These are phyloP conservation scores for Xiphias gladius DNA, from an alignment of 2,113 vertebrate genomes.

Conservation along the genomic window DNA sequence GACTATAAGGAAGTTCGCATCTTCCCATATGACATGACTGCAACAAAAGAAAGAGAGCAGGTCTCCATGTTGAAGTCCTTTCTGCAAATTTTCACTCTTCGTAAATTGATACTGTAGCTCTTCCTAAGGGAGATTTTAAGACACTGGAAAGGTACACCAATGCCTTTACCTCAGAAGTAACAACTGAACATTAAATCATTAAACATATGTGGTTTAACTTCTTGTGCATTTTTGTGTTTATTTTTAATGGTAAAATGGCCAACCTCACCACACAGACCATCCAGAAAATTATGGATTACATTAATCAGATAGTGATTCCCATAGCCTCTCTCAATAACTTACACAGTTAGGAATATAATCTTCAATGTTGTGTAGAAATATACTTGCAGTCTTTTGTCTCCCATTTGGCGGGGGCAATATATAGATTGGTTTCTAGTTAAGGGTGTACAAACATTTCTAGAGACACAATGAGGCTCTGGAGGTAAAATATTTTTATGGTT, in stretches of 20 bases:
- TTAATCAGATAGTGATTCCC: background rate
- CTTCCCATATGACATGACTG: slow-evolving; percentile 60
- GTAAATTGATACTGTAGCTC: slow-evolving; percentile 15
- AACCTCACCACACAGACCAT: slow-evolving; percentile 1
- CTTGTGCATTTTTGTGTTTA: background rate
- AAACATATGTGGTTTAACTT: slow-evolving; percentile 13
- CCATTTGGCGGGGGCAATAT: background rate
- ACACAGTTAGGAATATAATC: slow-evolving; percentile 7
- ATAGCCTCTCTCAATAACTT: background rate
- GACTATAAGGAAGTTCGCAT: background rate
- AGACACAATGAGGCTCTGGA: slow-evolving; percentile 61
- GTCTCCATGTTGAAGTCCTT: slow-evolving; percentile 54
- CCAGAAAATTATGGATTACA: background rate
- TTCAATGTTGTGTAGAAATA: background rate
- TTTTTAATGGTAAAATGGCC: slow-evolving; percentile 1
- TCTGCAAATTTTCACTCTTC: slow-evolving; percentile 34
- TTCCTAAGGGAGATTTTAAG: slow-evolving; percentile 30
- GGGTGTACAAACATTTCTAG: slow-evolving; percentile 16
- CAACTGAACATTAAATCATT: background rate
- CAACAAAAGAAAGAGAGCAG: slow-evolving; percentile 59
- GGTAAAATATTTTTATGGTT: slow-evolving; percentile 48
- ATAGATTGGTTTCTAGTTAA: slow-evolving; percentile 3
- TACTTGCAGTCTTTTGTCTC: background rate
- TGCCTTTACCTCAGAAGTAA: slow-evolving; percentile 8
- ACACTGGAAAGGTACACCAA: slow-evolving; percentile 41